Evolutionary conservation across 2,888 invertebrate species (phyloP).

Genomic region (Nomada fabriciana): DNA sequence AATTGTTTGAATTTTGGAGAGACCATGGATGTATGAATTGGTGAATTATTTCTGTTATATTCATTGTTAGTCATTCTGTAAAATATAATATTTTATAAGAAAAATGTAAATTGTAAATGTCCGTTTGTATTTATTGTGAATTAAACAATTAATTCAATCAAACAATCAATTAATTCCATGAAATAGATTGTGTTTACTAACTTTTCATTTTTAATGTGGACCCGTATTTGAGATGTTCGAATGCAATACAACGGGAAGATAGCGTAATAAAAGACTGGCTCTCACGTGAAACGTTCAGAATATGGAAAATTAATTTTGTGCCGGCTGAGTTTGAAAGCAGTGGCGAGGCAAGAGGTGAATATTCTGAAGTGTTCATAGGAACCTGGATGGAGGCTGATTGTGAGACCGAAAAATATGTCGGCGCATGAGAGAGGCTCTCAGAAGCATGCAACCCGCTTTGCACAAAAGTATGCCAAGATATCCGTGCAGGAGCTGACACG

Average conservation of each 20-base stretch:
- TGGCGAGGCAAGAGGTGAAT: neutral
- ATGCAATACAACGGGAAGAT: neutral
- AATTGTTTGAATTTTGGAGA: no score
- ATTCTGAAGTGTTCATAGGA: neutral
- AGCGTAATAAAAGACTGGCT: neutral
- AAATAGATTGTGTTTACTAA: neutral
- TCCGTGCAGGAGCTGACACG: neutral
- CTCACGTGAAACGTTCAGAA: neutral
- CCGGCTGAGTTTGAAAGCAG: no score
- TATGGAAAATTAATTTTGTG: slow-evolving; percentile 5
- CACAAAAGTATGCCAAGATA: slow-evolving; percentile 17
- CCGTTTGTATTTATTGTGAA: no score
- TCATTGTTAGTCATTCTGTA: no score
- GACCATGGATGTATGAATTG: no score
- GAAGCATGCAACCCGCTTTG: slow-evolving; percentile 39
- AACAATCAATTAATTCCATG: no score
- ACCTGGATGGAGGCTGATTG: neutral
- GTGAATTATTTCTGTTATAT: no score
- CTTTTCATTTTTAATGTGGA: neutral
- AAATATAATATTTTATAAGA: no score
- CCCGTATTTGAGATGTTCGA: neutral
- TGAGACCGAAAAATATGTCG: slow-evolving; percentile 13
- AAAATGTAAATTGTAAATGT: neutral
- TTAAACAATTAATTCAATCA: no score
- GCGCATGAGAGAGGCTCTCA: neutral